Percentiles rank a stretch among this genome's conserved stretches.
Conservation (phyloP, 2,113 vertebrate species). For the Chaenogobius annularis region DNA sequence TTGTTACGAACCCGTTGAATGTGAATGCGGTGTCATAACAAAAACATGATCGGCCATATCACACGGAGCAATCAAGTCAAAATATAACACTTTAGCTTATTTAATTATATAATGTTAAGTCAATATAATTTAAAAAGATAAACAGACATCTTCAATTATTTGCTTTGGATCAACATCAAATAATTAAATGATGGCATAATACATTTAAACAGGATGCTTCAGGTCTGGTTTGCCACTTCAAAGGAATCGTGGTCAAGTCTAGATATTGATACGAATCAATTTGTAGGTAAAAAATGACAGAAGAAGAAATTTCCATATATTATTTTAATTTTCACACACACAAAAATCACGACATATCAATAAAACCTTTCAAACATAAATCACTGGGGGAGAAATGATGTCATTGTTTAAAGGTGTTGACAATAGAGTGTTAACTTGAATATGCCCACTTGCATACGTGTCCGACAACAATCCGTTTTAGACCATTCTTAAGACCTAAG, state of each 20-base stretch:
- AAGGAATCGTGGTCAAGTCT: too few relatives aligned
- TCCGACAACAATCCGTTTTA: conserved; percentile 14
- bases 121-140: too few relatives aligned
- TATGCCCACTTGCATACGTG: conserved; percentile 29
- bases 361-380: conserved; percentile 21
- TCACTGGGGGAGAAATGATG: conserved; percentile 25
- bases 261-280: too few relatives aligned
- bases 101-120: too few relatives aligned
- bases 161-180: too few relatives aligned
- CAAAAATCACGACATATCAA: conserved; percentile 28
- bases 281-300: conserved; percentile 16
- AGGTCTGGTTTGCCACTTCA: too few relatives aligned
- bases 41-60: too few relatives aligned
- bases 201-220: too few relatives aligned
- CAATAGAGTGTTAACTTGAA: conserved; percentile 29
- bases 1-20: neutral
- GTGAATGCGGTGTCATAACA: conserved; percentile 31
- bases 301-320: conserved; percentile 61
- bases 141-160: too few relatives aligned
- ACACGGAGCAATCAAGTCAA: too few relatives aligned
- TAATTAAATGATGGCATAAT: too few relatives aligned
- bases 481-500: conserved; percentile 17
- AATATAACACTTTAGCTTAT: too few relatives aligned
- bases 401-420: conserved; percentile 10
- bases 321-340: conserved; percentile 51